phyloP scores from a whole-genome alignment of 2,888 invertebrate species.

The Pinctada fucata region DNA sequence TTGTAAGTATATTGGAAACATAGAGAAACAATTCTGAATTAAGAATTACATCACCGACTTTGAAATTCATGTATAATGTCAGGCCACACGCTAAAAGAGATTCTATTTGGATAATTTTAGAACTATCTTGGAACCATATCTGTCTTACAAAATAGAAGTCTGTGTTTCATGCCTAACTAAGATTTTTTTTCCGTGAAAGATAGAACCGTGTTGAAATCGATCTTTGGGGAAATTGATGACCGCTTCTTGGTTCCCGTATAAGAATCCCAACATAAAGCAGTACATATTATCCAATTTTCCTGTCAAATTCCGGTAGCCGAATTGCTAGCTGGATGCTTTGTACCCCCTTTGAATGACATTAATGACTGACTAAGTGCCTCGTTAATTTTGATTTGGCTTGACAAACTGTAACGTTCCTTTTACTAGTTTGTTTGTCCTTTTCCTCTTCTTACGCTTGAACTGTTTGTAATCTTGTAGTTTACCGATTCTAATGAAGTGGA shows the following conservation, averaged over 20 bases:
- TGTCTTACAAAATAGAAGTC: no score
- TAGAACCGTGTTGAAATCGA: not conserved
- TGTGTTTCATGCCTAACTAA: no score
- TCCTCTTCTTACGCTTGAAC: not conserved
- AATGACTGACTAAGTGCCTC: slow-evolving; percentile 14
- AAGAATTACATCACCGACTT: no score
- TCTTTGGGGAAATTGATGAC: slow-evolving; percentile 15
- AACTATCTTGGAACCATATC: no score
- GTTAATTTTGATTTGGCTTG: slow-evolving; percentile 30
- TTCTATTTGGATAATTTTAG: no score
- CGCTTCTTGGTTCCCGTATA: slow-evolving; percentile 5
- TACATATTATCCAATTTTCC: slow-evolving; percentile 30
- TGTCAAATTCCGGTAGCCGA: slow-evolving; percentile 34
- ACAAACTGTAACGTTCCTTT: not conserved
- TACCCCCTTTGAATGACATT: slow-evolving; percentile 18
- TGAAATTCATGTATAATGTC: no score
- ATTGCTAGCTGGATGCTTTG: slow-evolving; percentile 16
- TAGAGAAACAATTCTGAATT: no score
- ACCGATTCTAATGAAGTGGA: no score
- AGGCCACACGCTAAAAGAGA: no score
- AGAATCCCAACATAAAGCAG: slow-evolving; percentile 16
- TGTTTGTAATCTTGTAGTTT: no score
- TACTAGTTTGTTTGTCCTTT: not conserved
- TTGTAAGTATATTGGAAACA: no score
- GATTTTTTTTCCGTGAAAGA: no score